Conservation (phyloP, 35 echinoderm and acorn worm genomes). For the Holothuria glaberrima region DNA sequence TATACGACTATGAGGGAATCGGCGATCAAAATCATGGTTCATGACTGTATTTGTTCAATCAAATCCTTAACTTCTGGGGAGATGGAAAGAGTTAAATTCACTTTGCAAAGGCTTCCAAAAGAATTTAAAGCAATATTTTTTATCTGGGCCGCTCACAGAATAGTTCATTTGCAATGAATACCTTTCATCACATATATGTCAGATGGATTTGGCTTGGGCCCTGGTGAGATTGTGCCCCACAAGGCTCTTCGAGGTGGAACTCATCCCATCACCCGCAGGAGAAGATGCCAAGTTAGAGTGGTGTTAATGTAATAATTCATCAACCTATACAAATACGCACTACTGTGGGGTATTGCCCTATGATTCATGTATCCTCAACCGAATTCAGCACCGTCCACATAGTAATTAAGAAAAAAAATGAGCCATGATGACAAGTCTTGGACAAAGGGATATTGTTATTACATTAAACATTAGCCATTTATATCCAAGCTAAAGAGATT, state of each 20-base stretch:
- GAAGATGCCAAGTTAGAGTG: conserved; percentile 31
- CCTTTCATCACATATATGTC: background rate
- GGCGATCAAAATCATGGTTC: too few species aligned
- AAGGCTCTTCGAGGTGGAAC: conserved; percentile 28
- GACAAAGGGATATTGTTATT: conserved; percentile 44
- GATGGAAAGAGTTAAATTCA: too few species aligned
- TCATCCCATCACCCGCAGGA: conserved; percentile 10
- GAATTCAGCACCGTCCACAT: conserved; percentile 48
- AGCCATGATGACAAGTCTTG: conserved; percentile 50
- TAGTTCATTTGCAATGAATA: conserved; percentile 20
- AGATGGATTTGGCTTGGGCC: conserved; percentile 28
- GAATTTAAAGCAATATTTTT: too few species aligned
- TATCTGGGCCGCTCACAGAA: too few species aligned
- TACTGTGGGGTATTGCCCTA: conserved; percentile 36
- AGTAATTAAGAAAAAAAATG: conserved; percentile 23
- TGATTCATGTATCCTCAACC: conserved; percentile 51
- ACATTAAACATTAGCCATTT: conserved; percentile 46
- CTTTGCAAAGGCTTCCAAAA: too few species aligned
- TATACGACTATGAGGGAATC: too few species aligned
- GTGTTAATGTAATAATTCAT: conserved; percentile 37
- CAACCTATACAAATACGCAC: background rate
- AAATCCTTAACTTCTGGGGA: too few species aligned
- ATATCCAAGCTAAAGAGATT: conserved; percentile 29
- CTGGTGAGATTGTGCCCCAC: conserved; percentile 30
- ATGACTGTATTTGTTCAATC: too few species aligned